A percentile compares a stretch with the other conserved stretches of the same genome.
phyloP scores from a whole-genome alignment of 2,888 invertebrate species.

The Prostheceraeus crozeri region DNA sequence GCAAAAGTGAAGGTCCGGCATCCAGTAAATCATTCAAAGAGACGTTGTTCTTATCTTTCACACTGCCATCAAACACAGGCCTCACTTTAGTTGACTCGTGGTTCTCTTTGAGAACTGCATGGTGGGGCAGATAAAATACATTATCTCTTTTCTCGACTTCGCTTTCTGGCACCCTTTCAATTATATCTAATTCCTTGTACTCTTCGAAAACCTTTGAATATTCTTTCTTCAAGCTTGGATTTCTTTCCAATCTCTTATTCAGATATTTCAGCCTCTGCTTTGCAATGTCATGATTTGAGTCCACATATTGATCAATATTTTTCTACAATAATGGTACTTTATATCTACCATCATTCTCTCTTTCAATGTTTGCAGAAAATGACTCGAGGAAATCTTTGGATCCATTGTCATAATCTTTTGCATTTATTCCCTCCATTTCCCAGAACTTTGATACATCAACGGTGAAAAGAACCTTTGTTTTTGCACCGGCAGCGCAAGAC shows the following conservation, averaged over 20 bases:
- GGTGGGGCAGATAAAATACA: slow-evolving; percentile 3
- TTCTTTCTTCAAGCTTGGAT: no score
- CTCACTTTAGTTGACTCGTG: background rate
- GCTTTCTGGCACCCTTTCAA: slow-evolving; percentile 3
- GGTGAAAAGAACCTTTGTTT: slow-evolving; percentile 5
- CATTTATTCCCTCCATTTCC: background rate
- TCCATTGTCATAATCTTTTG: background rate
- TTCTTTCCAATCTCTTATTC: no score
- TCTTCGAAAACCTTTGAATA: slow-evolving; percentile 9
- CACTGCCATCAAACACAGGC: slow-evolving; percentile 3
- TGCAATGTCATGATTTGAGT: no score
- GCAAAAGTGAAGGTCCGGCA: background rate
- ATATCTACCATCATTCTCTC: slow-evolving; percentile 2
- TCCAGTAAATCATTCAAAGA: slow-evolving; percentile 5
- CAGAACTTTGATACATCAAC: background rate
- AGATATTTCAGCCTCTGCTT: no score
- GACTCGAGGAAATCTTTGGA: background rate
- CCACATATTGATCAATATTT: no score
- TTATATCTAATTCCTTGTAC: background rate
- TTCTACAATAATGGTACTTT: background rate
- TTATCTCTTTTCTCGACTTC: slow-evolving; percentile 5
- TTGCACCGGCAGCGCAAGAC: background rate
- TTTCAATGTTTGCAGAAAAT: background rate
- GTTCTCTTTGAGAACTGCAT: slow-evolving; percentile 2
- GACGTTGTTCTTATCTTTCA: background rate